Percentiles rank a stretch among this genome's conserved stretches.
These are phyloP conservation scores for Sarotherodon lohbergeri DNA, from an alignment of 2,113 vertebrate genomes.

Conservation along the genomic window DNA sequence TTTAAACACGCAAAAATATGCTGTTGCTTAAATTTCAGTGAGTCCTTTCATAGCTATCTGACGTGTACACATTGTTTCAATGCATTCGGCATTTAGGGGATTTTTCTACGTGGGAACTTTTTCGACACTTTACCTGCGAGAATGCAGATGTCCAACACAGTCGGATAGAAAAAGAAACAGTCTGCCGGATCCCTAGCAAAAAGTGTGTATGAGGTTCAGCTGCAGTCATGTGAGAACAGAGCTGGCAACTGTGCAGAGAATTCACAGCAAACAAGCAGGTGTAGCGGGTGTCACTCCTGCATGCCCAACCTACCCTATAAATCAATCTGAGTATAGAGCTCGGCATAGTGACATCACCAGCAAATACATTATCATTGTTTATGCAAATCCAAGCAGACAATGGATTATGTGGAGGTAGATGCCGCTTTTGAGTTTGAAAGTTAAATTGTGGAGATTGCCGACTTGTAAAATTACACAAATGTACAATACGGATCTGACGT, in stretches of 20 bases:
- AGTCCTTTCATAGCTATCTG: neutral
- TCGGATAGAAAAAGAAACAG: neutral
- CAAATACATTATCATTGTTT: neutral
- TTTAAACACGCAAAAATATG: neutral
- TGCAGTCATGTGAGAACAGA: neutral
- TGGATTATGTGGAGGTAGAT: neutral
- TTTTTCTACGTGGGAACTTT: neutral
- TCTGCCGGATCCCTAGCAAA: neutral
- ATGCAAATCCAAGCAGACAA: neutral
- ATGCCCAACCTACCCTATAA: neutral
- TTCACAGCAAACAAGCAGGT: neutral
- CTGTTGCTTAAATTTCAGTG: neutral
- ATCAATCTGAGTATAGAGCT: neutral
- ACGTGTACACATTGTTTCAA: neutral
- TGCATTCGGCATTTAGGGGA: neutral
- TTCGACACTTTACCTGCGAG: neutral
- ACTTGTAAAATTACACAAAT: neutral
- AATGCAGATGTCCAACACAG: neutral
- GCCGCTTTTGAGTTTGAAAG: neutral
- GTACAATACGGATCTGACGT: fast-evolving
- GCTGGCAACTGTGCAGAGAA: neutral
- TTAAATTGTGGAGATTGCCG: neutral
- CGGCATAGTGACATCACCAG: neutral
- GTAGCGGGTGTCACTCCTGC: neutral
- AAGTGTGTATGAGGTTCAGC: neutral